These are phyloP conservation scores for Saccopteryx leptura DNA, from an alignment of 2,113 vertebrate species.

Conservation along the genomic window DNA sequence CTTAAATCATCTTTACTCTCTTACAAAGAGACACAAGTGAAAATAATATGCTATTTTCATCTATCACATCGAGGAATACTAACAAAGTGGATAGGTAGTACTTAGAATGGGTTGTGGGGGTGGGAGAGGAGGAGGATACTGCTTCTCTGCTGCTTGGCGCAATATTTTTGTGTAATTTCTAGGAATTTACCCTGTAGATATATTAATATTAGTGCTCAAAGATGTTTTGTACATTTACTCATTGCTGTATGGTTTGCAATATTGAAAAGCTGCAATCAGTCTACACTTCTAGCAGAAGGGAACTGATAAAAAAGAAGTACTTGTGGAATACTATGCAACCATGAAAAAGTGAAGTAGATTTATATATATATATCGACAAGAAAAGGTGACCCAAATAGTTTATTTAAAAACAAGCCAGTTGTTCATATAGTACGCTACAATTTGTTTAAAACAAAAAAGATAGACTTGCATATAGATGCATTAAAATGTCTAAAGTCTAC, in stretches of 20 bases:
- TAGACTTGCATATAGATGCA: background rate
- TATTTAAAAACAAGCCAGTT: conserved; percentile 13
- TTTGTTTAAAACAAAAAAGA: conserved; percentile 55
- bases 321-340: conserved; percentile 17
- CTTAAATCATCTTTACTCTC: background rate
- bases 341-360: conserved; percentile 1
- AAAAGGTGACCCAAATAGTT: conserved; percentile 26
- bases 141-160: background rate
- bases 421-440: background rate
- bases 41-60: background rate
- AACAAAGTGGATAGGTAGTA: background rate
- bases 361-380: background rate
- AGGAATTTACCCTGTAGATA: background rate
- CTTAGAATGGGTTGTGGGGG: background rate
- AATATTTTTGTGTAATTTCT: background rate
- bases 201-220: background rate
- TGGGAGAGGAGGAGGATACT: background rate
- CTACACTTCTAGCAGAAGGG: background rate
- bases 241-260: conserved; percentile 8
- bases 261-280: background rate
- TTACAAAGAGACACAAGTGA: background rate
- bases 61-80: background rate
- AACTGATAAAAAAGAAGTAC: conserved; percentile 23
- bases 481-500: background rate
- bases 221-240: background rate